These are phyloP conservation scores for Tortrix viridana DNA, from an alignment of 2,888 invertebrate genomes.

Conservation along the genomic window DNA sequence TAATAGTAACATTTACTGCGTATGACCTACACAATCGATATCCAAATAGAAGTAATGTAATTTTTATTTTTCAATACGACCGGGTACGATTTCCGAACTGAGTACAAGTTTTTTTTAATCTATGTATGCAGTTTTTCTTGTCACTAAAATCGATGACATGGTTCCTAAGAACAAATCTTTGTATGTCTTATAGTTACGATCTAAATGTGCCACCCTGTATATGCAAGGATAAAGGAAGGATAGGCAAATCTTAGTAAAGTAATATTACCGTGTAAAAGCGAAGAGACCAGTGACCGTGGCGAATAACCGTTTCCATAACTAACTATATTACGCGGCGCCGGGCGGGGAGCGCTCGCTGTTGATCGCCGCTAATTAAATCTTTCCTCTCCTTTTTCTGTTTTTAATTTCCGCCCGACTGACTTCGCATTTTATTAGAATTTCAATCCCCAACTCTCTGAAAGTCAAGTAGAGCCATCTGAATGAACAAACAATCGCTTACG, in stretches of 20 bases:
- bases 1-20: too few species aligned
- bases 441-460: conserved; percentile 46
- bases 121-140: too few species aligned
- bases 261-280: not conserved
- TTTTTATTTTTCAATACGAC: too few species aligned
- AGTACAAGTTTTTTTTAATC: too few species aligned
- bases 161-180: too few species aligned
- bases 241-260: not conserved
- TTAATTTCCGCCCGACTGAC: conserved; percentile 51
- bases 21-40: too few species aligned
- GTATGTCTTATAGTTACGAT: too few species aligned
- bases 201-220: too few species aligned
- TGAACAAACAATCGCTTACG: conserved; percentile 46
- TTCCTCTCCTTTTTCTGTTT: conserved; percentile 51
- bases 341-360: conserved; percentile 38
- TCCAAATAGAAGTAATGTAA: too few species aligned
- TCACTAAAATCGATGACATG: too few species aligned
- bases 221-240: too few species aligned
- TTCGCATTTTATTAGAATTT: conserved; percentile 57
- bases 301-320: conserved; percentile 36
- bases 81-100: too few species aligned
- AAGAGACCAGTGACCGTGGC: conserved; percentile 3
- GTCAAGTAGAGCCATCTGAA: conserved; percentile 42
- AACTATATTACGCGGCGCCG: conserved; percentile 37
- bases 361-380: conserved; percentile 56